phyloP scores from a whole-genome alignment of 2,797 vertebrate species.

The Adelosebastes latens region DNA sequence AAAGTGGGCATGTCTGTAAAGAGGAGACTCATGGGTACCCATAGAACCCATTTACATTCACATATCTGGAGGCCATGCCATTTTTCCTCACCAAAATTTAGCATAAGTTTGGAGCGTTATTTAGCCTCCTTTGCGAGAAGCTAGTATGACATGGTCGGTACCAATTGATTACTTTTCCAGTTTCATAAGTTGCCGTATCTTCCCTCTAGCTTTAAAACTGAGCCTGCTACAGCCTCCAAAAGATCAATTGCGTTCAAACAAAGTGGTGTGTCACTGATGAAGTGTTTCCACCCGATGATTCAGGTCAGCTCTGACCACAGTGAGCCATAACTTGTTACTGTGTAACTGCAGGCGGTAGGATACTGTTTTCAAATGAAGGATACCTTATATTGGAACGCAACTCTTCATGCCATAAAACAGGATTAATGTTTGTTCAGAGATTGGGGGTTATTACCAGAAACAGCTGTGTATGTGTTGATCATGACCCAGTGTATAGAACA shows the following conservation, averaged over 20 bases:
- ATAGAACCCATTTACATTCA: too few species aligned
- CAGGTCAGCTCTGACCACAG: not conserved
- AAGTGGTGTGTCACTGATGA: not conserved
- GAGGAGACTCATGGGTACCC: too few species aligned
- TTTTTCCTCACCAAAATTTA: too few species aligned
- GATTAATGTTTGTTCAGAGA: constrained; percentile 35
- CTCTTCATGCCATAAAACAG: constrained; percentile 6
- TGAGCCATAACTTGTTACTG: not conserved
- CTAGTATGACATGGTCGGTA: too few species aligned
- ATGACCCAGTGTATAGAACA: not conserved
- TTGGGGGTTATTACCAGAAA: constrained; percentile 17
- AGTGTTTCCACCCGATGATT: not conserved
- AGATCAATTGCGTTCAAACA: not conserved
- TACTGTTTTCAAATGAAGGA: constrained; percentile 1
- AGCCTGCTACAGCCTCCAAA: too few species aligned
- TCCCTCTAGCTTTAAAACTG: too few species aligned
- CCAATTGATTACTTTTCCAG: too few species aligned
- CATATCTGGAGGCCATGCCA: too few species aligned
- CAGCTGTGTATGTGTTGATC: constrained; percentile 28
- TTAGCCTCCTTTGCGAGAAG: too few species aligned
- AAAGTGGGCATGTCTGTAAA: too few species aligned
- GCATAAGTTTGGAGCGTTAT: too few species aligned
- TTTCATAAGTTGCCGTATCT: too few species aligned
- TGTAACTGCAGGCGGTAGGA: constrained; percentile 1
- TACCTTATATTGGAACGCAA: not conserved